Evolutionary conservation across 2,888 invertebrate species (phyloP).

Genomic region (Ligdia adustata): DNA sequence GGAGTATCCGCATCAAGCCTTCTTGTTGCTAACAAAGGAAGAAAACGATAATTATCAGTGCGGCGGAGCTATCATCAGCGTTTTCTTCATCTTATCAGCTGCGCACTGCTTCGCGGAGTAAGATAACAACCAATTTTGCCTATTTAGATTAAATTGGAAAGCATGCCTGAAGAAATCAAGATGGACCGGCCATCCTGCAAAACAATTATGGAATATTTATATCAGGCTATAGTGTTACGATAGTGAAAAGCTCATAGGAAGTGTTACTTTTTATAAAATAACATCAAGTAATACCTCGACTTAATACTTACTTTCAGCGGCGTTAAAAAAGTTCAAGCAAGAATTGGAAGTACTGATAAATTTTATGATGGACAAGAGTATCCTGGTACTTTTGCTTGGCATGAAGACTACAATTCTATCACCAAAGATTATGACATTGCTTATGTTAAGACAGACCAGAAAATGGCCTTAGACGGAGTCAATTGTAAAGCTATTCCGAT

Average conservation of each 20-base stretch:
- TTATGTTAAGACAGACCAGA: constrained; percentile 3
- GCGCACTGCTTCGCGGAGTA: constrained; percentile 13
- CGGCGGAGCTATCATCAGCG: constrained; percentile 8
- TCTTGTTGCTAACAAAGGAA: background rate
- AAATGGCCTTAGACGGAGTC: constrained; percentile 15
- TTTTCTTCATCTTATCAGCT: constrained; percentile 2
- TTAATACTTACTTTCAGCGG: too few relatives aligned
- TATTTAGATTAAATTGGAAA: background rate
- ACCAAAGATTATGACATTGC: constrained; percentile 13
- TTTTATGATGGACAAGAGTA: constrained; percentile 9
- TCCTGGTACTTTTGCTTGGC: background rate
- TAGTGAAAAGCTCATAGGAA: too few relatives aligned
- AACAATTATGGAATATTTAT: too few relatives aligned
- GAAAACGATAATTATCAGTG: constrained; percentile 5
- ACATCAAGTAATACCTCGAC: too few relatives aligned
- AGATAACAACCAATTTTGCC: background rate
- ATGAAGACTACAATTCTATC: constrained; percentile 2
- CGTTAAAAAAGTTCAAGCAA: constrained; percentile 2
- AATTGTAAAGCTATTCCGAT: constrained; percentile 3
- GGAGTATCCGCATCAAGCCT: constrained; percentile 17
- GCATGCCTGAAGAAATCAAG: too few relatives aligned
- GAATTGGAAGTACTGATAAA: constrained; percentile 9
- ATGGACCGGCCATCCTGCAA: too few relatives aligned
- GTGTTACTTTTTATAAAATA: too few relatives aligned
- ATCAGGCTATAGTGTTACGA: too few relatives aligned